Base-by-base conservation (phyloP, 1,140 invertebrate genomes). In the Stenopsyche tienmushanensis region DNA sequence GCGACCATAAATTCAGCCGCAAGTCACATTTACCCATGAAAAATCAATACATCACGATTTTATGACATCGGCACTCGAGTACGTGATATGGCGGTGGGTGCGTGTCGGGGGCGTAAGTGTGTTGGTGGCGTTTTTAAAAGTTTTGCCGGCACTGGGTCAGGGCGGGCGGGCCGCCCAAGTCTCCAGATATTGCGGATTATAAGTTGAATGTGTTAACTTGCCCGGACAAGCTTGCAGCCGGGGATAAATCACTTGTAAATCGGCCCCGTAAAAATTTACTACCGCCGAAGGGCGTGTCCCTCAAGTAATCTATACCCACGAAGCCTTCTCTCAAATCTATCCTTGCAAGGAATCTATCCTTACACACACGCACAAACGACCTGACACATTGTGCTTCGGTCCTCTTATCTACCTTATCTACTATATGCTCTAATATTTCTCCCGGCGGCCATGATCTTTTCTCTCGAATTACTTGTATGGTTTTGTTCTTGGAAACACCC, bases 21-120 rank as follows among this genome's bases (percentile, higher is more conserved):
- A 45, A 47, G 57, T 60, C 57, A 60, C 57, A 60, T 60, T 60
- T 47, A 10, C 57, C 57, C 57, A 60, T 60, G 57, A 60, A 60
- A 60, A 60, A 60, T 60, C 57, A 60, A 60, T 60, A 60, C 57
- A 60, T 60, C 57, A 60, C 44, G 17, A 60, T 60, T 60, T 60
- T 60, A 60, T 60, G 57, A 60, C 57, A 60, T 47, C 15, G 53
- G 10, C 53, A 57, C 29, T 34, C 53, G 53, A 47, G 24, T 15
- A 60, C 42, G 57, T 39, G 44, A 47, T 60, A 47, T 42, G n/a
- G 7, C 54, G 21, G n/a, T 34, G 10, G n/a, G 2, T 15, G n/a
- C 29, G 41, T 23, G 9, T 42, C 21, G 41, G 41, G 18, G 25
- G 34, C 18, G 52, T 7, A 50, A 17, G 26, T 3, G 52, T 18